Evolutionary conservation across 2,113 vertebrate genomes (phyloP).

Genomic region (Serilophus lunatus): DNA sequence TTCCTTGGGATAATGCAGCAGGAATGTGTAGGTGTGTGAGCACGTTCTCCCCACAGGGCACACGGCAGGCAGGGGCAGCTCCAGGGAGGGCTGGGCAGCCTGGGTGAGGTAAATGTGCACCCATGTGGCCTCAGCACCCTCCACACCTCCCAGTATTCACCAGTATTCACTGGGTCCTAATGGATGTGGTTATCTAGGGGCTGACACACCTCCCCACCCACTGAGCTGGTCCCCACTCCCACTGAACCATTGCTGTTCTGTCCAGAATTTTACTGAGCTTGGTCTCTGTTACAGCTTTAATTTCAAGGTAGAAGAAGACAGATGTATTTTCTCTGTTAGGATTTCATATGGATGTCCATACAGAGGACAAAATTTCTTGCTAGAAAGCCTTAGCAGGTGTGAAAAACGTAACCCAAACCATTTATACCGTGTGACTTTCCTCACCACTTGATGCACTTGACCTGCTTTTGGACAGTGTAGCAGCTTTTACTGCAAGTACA

Average conservation of each 20-base stretch:
- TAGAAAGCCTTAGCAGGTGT: neutral
- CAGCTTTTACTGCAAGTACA: neutral
- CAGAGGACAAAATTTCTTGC: neutral
- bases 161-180: neutral
- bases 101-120: neutral
- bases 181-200: neutral
- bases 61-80: slow-evolving; percentile 19
- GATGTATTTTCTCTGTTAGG: neutral
- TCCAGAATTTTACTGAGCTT: neutral
- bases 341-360: neutral
- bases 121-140: neutral
- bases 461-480: neutral
- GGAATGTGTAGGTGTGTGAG: neutral
- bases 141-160: neutral
- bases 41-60: neutral
- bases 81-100: neutral
- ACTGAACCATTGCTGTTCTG: neutral
- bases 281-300: neutral
- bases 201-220: neutral
- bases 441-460: neutral
- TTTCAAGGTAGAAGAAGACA: neutral
- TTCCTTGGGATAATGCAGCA: slow-evolving; percentile 29
- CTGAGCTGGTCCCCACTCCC: neutral
- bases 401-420: neutral
- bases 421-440: neutral